A percentile compares a stretch with the other conserved stretches of the same genome.
phyloP scores from a whole-genome alignment of 2,888 invertebrate genomes.

The Drosophila fungiperda region DNA sequence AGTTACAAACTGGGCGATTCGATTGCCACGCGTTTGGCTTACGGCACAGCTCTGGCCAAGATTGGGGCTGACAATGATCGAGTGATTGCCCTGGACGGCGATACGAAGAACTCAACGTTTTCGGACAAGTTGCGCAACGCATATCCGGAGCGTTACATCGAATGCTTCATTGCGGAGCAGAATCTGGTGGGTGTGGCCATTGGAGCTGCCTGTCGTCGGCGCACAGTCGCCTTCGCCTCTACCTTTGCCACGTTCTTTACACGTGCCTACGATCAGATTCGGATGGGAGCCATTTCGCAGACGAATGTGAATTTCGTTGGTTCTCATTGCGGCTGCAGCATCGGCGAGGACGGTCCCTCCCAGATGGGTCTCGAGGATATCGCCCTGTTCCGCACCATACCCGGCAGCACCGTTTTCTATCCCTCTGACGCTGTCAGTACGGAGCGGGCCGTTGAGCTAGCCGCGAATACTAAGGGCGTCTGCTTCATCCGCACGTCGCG shows the following conservation, averaged over 20 bases:
- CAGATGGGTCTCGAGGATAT: slow-evolving; percentile 99
- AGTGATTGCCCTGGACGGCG: slow-evolving; percentile 98
- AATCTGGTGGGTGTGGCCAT: slow-evolving; percentile 98
- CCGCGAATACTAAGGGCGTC: slow-evolving; percentile 97
- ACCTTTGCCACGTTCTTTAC: slow-evolving; percentile 99
- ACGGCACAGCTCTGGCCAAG: slow-evolving; percentile 97
- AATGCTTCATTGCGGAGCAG: slow-evolving; percentile 99
- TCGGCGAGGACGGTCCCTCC: slow-evolving; percentile 99
- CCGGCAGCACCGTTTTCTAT: slow-evolving; percentile 92
- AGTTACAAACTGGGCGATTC: slow-evolving; percentile 91
- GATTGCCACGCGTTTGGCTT: slow-evolving; percentile 96
- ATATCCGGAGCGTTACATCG: slow-evolving; percentile 91
- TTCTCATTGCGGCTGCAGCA: slow-evolving; percentile 99
- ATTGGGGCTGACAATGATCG: slow-evolving; percentile 90
- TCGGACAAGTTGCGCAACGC: slow-evolving; percentile 95
- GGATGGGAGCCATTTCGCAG: slow-evolving; percentile 99
- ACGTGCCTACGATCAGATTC: slow-evolving; percentile 98
- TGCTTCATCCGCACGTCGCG: slow-evolving; percentile 98
- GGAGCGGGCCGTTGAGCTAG: slow-evolving; percentile 97
- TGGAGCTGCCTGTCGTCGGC: slow-evolving; percentile 96
- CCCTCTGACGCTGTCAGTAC: slow-evolving; percentile 97
- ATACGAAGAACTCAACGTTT: slow-evolving; percentile 99
- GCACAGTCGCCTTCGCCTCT: slow-evolving; percentile 97
- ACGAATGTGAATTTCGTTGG: slow-evolving; percentile 98
- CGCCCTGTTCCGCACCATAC: slow-evolving; percentile 96